Evolutionary conservation across 2,113 vertebrate species (phyloP).

Genomic region (Murina feae): DNA sequence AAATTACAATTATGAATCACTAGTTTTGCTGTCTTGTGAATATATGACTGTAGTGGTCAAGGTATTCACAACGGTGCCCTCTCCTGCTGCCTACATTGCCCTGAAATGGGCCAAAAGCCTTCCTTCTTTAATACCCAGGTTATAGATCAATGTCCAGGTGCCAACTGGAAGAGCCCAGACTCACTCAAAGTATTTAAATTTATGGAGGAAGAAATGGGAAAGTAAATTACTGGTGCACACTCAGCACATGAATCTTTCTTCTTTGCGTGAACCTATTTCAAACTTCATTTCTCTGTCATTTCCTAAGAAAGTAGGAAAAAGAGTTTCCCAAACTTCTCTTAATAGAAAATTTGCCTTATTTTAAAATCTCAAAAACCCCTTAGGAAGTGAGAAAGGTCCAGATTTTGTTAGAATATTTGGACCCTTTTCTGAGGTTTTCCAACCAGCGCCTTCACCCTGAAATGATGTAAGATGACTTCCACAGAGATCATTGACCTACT

Average conservation of each 20-base stretch:
- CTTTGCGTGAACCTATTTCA: not conserved
- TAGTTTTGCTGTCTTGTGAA: not conserved
- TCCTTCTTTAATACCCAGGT: not conserved
- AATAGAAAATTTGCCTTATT: not conserved
- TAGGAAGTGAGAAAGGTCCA: not conserved
- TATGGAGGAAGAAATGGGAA: not conserved
- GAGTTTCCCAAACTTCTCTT: not conserved
- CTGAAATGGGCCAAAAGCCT: not conserved
- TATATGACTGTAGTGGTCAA: not conserved
- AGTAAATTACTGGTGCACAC: not conserved
- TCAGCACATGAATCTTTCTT: not conserved
- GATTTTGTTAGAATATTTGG: not conserved
- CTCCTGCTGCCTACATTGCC: not conserved
- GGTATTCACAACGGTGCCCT: not conserved
- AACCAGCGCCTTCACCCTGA: not conserved
- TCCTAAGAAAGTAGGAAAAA: not conserved
- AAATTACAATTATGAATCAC: not conserved
- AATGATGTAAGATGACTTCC: not conserved
- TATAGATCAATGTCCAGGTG: not conserved
- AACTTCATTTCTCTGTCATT: not conserved
- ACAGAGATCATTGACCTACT: not conserved
- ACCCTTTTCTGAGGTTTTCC: not conserved
- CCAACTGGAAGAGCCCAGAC: not conserved
- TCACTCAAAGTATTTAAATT: not conserved
- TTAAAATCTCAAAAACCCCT: not conserved